Evolutionary conservation across 2,797 vertebrate species (phyloP).

Genomic region (Oreortyx pictus): DNA sequence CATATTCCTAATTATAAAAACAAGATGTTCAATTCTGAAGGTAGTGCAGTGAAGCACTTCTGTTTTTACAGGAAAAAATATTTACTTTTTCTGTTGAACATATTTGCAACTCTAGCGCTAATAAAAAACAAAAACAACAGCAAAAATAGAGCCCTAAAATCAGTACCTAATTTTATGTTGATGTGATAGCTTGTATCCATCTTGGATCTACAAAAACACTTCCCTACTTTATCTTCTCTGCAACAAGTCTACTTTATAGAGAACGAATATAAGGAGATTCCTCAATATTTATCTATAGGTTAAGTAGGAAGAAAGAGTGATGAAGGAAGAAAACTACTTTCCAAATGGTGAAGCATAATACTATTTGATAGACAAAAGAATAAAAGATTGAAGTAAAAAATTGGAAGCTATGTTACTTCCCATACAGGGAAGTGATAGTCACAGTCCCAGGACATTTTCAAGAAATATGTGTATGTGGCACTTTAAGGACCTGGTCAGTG

Average conservation of each 20-base stretch:
- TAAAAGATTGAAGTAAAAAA: not conserved
- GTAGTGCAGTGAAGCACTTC: not conserved
- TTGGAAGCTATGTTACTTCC: not conserved
- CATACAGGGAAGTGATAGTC: no score
- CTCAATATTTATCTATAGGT: not conserved
- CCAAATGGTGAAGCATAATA: not conserved
- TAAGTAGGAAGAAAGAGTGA: not conserved
- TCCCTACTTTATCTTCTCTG: not conserved
- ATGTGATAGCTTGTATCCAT: not conserved
- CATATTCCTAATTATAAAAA: not conserved
- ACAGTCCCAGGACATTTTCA: no score
- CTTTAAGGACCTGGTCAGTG: no score
- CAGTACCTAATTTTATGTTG: not conserved
- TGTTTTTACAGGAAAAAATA: not conserved
- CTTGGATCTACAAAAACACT: not conserved
- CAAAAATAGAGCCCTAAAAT: not conserved
- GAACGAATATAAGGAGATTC: not conserved
- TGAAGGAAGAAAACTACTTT: not conserved
- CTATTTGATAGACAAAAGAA: not conserved
- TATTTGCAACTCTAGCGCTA: no score
- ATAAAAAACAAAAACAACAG: no score
- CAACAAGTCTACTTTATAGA: not conserved
- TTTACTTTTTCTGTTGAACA: not conserved
- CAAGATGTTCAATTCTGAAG: not conserved
- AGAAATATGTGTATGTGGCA: no score